Percentiles rank a stretch among this genome's conserved stretches.
Evolutionary conservation across 2,888 invertebrate genomes (phyloP).

Genomic region (Drosophila fulvimacula): DNA sequence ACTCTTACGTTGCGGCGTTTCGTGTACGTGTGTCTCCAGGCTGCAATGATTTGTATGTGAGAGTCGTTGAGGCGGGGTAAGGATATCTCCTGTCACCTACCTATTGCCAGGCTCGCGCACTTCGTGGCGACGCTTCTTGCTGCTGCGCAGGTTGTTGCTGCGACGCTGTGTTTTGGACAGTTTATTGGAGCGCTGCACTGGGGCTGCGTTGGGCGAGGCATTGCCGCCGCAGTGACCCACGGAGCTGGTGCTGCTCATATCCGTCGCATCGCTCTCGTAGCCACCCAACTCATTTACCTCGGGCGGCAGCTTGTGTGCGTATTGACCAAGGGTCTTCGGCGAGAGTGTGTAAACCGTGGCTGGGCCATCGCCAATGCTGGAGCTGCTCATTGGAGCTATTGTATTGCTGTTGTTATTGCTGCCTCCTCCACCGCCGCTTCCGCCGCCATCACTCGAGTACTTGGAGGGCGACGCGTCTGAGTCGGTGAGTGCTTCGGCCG

Average conservation of each 20-base stretch:
- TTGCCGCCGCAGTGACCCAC: constrained; percentile 74
- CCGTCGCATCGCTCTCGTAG: constrained; percentile 84
- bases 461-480: constrained; percentile 82
- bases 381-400: constrained; percentile 37
- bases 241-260: constrained; percentile 84
- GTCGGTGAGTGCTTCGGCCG: constrained; percentile 80
- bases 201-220: constrained; percentile 70
- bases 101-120: constrained; percentile 57
- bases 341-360: constrained; percentile 56
- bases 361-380: constrained; percentile 38
- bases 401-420: constrained; percentile 35
- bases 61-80: not conserved
- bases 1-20: constrained; percentile 71
- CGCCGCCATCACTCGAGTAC: constrained; percentile 67
- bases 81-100: constrained; percentile 24
- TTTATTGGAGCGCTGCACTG: constrained; percentile 49
- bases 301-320: constrained; percentile 66
- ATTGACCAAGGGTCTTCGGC: constrained; percentile 71
- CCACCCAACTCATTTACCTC: constrained; percentile 65
- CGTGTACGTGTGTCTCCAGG: constrained; percentile 40
- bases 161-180: constrained; percentile 66
- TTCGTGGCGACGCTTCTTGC: constrained; percentile 79
- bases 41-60: constrained; percentile 24
- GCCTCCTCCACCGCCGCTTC: constrained; percentile 32
- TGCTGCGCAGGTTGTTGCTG: constrained; percentile 47